These are phyloP conservation scores for Myiozetetes cayanensis DNA, from an alignment of 2,113 vertebrate genomes.

Conservation along the genomic window DNA sequence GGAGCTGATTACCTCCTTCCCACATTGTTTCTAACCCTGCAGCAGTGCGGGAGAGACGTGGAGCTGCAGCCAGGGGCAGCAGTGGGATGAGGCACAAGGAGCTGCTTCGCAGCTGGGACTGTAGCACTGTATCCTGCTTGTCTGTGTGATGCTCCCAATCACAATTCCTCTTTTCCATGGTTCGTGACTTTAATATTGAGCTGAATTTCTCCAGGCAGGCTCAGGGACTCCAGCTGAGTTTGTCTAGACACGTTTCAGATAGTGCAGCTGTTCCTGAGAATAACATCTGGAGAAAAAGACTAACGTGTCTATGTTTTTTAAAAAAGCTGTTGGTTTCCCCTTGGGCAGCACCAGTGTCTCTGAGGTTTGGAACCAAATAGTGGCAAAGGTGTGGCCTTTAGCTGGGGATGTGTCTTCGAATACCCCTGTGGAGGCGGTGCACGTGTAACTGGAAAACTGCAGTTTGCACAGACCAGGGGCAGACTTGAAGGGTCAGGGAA, in stretches of 20 bases:
- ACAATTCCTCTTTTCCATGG: background rate
- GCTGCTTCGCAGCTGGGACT: background rate
- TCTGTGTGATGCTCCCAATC: background rate
- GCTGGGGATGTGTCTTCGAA: background rate
- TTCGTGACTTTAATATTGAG: background rate
- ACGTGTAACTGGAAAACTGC: background rate
- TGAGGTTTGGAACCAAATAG: background rate
- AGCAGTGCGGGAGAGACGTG: rapidly evolving
- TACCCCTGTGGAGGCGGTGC: background rate
- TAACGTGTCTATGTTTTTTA: background rate
- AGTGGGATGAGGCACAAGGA: background rate
- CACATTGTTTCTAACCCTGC: background rate
- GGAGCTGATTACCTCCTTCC: background rate
- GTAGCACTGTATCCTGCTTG: background rate
- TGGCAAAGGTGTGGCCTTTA: background rate
- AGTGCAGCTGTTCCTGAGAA: background rate
- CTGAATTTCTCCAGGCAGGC: background rate
- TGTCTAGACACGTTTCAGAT: background rate
- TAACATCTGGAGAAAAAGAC: background rate
- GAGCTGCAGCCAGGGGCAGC: background rate
- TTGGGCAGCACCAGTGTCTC: background rate
- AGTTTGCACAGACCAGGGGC: background rate
- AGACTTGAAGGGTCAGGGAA: background rate
- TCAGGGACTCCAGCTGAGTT: background rate
- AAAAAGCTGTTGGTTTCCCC: background rate